Percentiles rank a stretch among this genome's conserved stretches.
These are phyloP conservation scores for Leptopilina syphax DNA, from an alignment of 2,888 invertebrate species.

Conservation along the genomic window DNA sequence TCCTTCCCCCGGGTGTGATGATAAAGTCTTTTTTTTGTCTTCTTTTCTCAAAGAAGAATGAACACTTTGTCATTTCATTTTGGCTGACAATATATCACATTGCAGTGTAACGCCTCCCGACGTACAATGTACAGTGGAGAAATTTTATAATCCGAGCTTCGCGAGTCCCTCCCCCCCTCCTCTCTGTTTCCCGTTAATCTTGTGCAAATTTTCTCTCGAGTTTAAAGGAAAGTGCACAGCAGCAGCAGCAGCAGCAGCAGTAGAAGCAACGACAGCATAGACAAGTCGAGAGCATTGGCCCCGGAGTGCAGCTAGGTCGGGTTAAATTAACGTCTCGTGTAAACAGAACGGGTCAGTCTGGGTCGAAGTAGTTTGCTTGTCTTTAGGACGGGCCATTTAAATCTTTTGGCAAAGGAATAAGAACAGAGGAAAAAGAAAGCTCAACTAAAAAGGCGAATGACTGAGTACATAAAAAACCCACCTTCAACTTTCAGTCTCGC, in stretches of 20 bases:
- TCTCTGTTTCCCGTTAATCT: conserved; percentile 19
- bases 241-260: background rate
- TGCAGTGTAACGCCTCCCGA: conserved; percentile 19
- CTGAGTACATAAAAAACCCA: conserved; percentile 7
- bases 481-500: conserved; percentile 17
- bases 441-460: conserved; percentile 23
- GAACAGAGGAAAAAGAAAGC: conserved; percentile 21
- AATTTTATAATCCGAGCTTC: conserved; percentile 32
- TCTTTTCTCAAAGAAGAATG: background rate
- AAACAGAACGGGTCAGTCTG: conserved; percentile 54
- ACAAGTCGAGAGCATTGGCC: conserved; percentile 37
- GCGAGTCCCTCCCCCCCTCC: background rate
- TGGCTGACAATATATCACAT: conserved; percentile 14
- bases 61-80: conserved; percentile 32
- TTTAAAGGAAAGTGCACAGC: conserved; percentile 34
- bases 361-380: conserved; percentile 56
- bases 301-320: conserved; percentile 33
- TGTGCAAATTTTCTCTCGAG: conserved; percentile 41
- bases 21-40: background rate
- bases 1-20: too few relatives aligned
- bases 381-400: conserved; percentile 60
- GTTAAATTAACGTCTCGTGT: conserved; percentile 58
- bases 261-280: background rate
- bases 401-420: conserved; percentile 53
- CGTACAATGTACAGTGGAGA: conserved; percentile 29